Evolutionary conservation across 2,888 invertebrate genomes (phyloP).

Genomic region (Serrognathus titanus): DNA sequence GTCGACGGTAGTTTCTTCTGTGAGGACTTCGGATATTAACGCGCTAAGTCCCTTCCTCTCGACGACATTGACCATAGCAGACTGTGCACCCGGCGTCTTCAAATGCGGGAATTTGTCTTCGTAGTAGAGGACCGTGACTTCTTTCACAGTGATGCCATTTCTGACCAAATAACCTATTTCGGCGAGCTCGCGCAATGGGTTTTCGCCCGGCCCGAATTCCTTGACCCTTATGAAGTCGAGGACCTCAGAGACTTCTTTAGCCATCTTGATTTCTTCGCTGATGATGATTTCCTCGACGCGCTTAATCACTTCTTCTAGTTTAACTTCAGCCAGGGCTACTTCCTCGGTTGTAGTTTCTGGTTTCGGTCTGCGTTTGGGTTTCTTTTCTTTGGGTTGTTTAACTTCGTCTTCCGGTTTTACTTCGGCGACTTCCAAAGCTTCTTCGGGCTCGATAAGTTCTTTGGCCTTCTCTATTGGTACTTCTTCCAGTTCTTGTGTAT

Average conservation of each 20-base stretch:
- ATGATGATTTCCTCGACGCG: slow-evolving; percentile 55
- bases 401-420: slow-evolving; percentile 56
- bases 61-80: slow-evolving; percentile 78
- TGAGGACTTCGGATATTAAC: slow-evolving; percentile 75
- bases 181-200: slow-evolving; percentile 74
- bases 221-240: slow-evolving; percentile 71
- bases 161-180: slow-evolving; percentile 76
- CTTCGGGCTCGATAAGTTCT: slow-evolving; percentile 54
- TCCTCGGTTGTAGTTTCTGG: slow-evolving; percentile 42
- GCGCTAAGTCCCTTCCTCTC: slow-evolving; percentile 80
- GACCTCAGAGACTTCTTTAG: slow-evolving; percentile 72
- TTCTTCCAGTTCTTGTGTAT: slow-evolving; percentile 48
- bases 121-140: slow-evolving; percentile 75
- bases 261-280: slow-evolving; percentile 58
- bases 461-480: slow-evolving; percentile 50
- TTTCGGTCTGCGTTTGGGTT: slow-evolving; percentile 40
- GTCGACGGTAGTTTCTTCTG: slow-evolving; percentile 75
- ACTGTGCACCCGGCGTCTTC: slow-evolving; percentile 77
- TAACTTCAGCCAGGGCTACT: slow-evolving; percentile 49
- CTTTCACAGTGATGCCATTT: slow-evolving; percentile 70
- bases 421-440: slow-evolving; percentile 59
- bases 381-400: slow-evolving; percentile 36
- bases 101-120: slow-evolving; percentile 77
- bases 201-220: slow-evolving; percentile 78
- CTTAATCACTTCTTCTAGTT: slow-evolving; percentile 56